These are phyloP conservation scores for Rhinella marina DNA, from an alignment of 2,797 vertebrate species.

Conservation along the genomic window DNA sequence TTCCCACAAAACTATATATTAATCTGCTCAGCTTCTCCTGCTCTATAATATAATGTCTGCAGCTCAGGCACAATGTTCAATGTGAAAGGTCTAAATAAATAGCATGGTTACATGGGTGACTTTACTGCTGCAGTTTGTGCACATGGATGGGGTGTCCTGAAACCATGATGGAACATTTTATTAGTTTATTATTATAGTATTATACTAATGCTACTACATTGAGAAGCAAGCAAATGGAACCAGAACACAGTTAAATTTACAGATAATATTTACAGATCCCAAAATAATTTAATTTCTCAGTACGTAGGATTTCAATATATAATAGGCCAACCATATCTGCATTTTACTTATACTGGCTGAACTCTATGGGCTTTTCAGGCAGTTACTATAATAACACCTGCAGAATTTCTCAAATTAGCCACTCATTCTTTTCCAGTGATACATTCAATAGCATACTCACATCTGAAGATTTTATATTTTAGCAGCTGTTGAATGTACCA, in stretches of 20 bases:
- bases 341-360: conserved; percentile 1
- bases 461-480: conserved; percentile 20
- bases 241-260: not conserved
- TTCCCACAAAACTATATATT: too few species aligned
- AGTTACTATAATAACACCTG: conserved; percentile 37
- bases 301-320: not conserved
- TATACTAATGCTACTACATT: not conserved
- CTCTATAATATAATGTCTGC: too few species aligned
- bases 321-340: not conserved
- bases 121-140: not conserved
- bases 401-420: conserved; percentile 22
- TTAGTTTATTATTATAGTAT: not conserved
- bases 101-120: not conserved
- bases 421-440: conserved; percentile 8
- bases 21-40: too few species aligned
- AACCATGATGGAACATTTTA: not conserved
- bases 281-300: too few species aligned
- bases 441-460: conserved; percentile 18
- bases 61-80: too few species aligned
- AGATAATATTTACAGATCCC: not conserved
- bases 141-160: not conserved
- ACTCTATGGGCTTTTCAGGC: not conserved
- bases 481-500: conserved; percentile 49
- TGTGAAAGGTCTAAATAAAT: too few species aligned
- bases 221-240: not conserved